These are phyloP conservation scores for Drosophila putrida DNA, from an alignment of 2,888 invertebrate genomes.

Conservation along the genomic window DNA sequence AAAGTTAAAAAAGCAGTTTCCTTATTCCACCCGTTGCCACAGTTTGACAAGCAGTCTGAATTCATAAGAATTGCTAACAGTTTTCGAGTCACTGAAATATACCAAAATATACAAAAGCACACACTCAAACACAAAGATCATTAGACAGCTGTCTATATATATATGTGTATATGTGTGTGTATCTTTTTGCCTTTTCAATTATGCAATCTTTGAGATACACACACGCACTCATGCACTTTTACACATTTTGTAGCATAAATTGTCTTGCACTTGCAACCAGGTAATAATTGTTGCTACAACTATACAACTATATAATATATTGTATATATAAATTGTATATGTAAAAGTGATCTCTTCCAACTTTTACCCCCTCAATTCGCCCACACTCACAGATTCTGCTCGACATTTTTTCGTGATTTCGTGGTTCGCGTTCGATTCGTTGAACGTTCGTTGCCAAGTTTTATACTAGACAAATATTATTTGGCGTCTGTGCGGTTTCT, in stretches of 20 bases:
- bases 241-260: conserved; percentile 36
- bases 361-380: not conserved
- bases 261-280: conserved; percentile 39
- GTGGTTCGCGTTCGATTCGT: conserved; percentile 54
- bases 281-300: conserved; percentile 60
- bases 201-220: conserved; percentile 70
- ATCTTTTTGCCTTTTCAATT: conserved; percentile 63
- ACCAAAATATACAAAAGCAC: conserved; percentile 57
- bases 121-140: conserved; percentile 16
- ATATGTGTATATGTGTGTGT: conserved; percentile 21
- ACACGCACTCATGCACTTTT: not conserved
- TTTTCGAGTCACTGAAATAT: conserved; percentile 49
- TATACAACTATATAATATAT: conserved; percentile 33
- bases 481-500: conserved; percentile 43
- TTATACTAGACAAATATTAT: conserved; percentile 76
- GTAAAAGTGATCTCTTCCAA: not conserved
- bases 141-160: conserved; percentile 48
- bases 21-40: too few species aligned
- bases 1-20: too few species aligned
- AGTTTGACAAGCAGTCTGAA: not conserved
- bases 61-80: conserved; percentile 24
- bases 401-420: conserved; percentile 71
- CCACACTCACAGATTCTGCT: conserved; percentile 69
- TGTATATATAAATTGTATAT: conserved; percentile 20
- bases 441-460: conserved; percentile 73